phyloP scores from a whole-genome alignment of 2,888 invertebrate species.

The Drosophila antonietae region DNA sequence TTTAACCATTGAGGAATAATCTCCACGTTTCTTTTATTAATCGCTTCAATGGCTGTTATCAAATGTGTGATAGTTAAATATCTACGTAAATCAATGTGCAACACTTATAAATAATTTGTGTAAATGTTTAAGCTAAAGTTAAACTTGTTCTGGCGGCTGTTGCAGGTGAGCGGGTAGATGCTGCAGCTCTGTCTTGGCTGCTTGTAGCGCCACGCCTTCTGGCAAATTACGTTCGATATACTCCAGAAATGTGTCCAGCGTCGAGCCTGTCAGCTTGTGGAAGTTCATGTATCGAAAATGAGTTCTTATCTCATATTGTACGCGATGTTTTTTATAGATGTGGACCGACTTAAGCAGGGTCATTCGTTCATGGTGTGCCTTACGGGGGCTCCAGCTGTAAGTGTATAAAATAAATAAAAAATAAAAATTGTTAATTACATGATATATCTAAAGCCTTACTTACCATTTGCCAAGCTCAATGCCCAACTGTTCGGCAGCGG shows the following conservation, averaged over 20 bases:
- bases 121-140: slow-evolving; percentile 31
- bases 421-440: neutral
- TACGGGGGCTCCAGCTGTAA: slow-evolving; percentile 90
- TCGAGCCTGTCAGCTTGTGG: slow-evolving; percentile 95
- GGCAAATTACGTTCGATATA: slow-evolving; percentile 98
- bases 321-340: slow-evolving; percentile 96
- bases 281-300: slow-evolving; percentile 94
- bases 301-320: slow-evolving; percentile 98
- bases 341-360: slow-evolving; percentile 95
- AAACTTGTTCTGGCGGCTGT: slow-evolving; percentile 83
- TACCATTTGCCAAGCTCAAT: slow-evolving; percentile 90
- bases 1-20: slow-evolving; percentile 42
- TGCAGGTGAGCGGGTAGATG: slow-evolving; percentile 86
- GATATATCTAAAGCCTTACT: slow-evolving; percentile 17
- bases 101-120: slow-evolving; percentile 21
- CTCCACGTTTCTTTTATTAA: slow-evolving; percentile 14
- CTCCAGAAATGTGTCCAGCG: slow-evolving; percentile 97
- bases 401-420: neutral
- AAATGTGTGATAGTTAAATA: neutral
- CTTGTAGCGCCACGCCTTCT: slow-evolving; percentile 97
- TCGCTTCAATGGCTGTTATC: neutral
- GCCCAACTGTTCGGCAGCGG: slow-evolving; percentile 92
- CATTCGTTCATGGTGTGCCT: slow-evolving; percentile 90
- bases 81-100: slow-evolving; percentile 2
- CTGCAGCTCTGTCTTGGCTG: slow-evolving; percentile 90